phyloP scores from a whole-genome alignment of 23 tunicate genomes.

The Trididemnum miniatum region DNA sequence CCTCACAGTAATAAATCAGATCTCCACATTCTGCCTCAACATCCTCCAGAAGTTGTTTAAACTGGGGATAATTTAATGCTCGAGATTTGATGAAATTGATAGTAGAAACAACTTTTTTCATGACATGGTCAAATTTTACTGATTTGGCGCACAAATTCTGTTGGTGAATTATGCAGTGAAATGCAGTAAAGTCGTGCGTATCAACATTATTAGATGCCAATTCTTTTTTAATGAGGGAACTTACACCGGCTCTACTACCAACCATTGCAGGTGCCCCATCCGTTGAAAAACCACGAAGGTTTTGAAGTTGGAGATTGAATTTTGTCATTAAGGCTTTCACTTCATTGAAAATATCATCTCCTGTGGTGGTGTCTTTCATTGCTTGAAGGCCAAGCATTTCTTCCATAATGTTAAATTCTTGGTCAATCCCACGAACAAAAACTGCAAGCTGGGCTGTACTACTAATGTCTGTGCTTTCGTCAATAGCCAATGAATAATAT shows the following conservation, averaged over 20 bases:
- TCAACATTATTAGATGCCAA: too few relatives aligned
- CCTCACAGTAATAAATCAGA: conserved; percentile 17
- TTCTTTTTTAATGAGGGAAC: neutral
- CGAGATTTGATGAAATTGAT: conserved; percentile 41
- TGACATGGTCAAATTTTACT: conserved; percentile 31
- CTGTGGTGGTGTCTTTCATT: conserved; percentile 45
- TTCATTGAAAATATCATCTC: conserved; percentile 26
- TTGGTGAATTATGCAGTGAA: conserved; percentile 50
- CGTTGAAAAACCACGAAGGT: conserved; percentile 29
- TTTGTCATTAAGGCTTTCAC: conserved; percentile 27
- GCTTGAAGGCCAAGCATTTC: conserved; percentile 21
- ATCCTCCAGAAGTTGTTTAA: conserved; percentile 35
- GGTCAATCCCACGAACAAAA: conserved; percentile 31
- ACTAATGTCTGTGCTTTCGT: conserved; percentile 37
- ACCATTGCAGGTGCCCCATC: conserved; percentile 42
- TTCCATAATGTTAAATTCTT: conserved; percentile 16
- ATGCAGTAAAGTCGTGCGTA: conserved; percentile 23
- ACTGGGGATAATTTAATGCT: conserved; percentile 37
- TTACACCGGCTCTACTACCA: conserved; percentile 24
- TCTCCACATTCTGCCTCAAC: conserved; percentile 51
- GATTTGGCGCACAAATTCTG: conserved; percentile 40
- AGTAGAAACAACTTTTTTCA: conserved; percentile 12
- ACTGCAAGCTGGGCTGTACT: conserved; percentile 34
- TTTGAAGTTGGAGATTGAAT: neutral
- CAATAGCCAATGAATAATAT: conserved; percentile 38